A percentile compares a stretch with the other conserved stretches of the same genome.
These are phyloP conservation scores for Aphelenchoides fujianensis DNA, from an alignment of 1,140 invertebrate species.

Conservation along the genomic window DNA sequence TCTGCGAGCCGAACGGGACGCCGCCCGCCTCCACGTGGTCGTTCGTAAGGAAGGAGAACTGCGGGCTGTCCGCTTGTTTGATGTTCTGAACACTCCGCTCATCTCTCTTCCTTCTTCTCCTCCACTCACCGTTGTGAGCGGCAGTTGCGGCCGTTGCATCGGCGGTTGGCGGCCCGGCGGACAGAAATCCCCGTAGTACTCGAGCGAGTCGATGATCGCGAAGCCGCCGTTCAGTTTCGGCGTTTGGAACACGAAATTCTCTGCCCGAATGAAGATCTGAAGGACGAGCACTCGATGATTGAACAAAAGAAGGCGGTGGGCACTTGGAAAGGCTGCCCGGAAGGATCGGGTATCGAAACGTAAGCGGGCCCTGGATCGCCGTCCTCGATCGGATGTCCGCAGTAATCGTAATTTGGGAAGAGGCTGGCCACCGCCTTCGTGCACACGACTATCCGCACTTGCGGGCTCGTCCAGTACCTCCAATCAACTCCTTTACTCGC, in stretches of 20 bases:
- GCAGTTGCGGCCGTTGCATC: too few relatives aligned
- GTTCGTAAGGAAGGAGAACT: background rate
- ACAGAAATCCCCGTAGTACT: constrained; percentile 59
- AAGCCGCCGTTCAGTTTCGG: constrained; percentile 55
- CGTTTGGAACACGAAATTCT: constrained; percentile 59
- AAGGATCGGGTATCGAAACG: constrained; percentile 50
- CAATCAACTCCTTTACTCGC: constrained; percentile 11
- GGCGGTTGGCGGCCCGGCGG: too few relatives aligned
- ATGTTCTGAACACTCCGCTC: constrained; percentile 14
- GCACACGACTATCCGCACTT: constrained; percentile 52
- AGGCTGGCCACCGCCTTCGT: constrained; percentile 38
- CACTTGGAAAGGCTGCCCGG: constrained; percentile 52
- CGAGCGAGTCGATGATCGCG: constrained; percentile 57
- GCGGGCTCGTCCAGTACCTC: constrained; percentile 60
- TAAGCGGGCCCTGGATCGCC: constrained; percentile 56
- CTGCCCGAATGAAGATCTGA: constrained; percentile 54
- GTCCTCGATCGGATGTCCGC: constrained; percentile 48
- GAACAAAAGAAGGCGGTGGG: too few relatives aligned
- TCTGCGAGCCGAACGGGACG: background rate
- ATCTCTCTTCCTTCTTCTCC: too few relatives aligned
- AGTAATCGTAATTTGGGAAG: constrained; percentile 59
- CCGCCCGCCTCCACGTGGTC: background rate
- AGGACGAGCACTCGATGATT: too few relatives aligned
- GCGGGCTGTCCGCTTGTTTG: background rate
- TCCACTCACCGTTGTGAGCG: too few relatives aligned